Evolutionary conservation across 2,113 vertebrate species (phyloP), one percentile per base, ranked within the genome.

Genomic region (Alouatta palliata): DNA sequence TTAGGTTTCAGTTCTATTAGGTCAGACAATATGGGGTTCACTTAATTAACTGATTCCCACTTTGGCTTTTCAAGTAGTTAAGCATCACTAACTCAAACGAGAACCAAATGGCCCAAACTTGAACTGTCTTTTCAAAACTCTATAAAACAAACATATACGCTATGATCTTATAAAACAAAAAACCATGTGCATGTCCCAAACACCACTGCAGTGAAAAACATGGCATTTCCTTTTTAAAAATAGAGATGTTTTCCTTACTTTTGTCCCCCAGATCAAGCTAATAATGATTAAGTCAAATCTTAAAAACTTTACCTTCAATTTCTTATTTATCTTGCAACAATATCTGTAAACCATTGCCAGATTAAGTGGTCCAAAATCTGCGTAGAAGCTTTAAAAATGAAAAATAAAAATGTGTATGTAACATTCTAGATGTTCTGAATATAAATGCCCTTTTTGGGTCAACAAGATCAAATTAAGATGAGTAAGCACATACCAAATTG

Each of bases 271-370:
- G 94, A 94, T 86, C 54, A 23, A 76, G 35, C 37, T 61, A 84
- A 90, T 9, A 77, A 17, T 81, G 58, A 91, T 66, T 64, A 76
- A 56, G 49, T 75, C 47, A 94, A 96, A 96, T 88, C 90, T 97
- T 77, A 90, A 70, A 43, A 45, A 96, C 14, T 68, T 99, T 99
- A 99, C 99, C 99, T 99, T 99, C 96, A 99, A 98, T 98, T 99
- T 99, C 98, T 99, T 99, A 98, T 99, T 99, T 98, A 99, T 99
- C 98, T 99, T 99, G 99, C 99, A 99, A 98, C 99, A 99, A 97
- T 99, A 99, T 98, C 99, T 99, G 99, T 99, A 99, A 98, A 99
- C 98, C 99, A 99, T 99, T 91, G 99, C 99, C 98, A 99, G 98
- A 98, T 99, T 99, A 95, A 99, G 99, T 80, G 99, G 99, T 98